Evolutionary conservation across 2,888 invertebrate species (phyloP).

Genomic region (Agonopterix heracliana): DNA sequence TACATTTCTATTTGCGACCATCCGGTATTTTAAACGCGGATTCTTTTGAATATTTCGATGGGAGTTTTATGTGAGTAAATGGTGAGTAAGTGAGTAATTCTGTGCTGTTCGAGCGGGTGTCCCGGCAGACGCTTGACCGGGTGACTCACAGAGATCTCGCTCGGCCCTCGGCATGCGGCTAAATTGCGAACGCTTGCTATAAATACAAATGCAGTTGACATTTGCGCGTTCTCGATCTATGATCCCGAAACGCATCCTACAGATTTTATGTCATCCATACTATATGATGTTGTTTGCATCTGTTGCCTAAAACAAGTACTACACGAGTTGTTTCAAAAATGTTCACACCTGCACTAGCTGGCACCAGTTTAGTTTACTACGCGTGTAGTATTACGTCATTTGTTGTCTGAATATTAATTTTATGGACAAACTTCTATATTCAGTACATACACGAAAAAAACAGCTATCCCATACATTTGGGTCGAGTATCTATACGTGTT

Average conservation of each 20-base stretch:
- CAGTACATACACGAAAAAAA: too few species aligned
- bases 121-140: constrained; percentile 59
- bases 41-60: background rate
- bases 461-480: too few species aligned
- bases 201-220: constrained; percentile 69
- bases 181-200: constrained; percentile 40
- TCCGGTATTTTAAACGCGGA: background rate
- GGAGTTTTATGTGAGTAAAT: constrained; percentile 17
- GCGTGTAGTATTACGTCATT: too few species aligned
- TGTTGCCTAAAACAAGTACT: background rate
- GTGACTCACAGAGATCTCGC: constrained; percentile 53
- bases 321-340: too few species aligned
- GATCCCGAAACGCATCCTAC: constrained; percentile 48
- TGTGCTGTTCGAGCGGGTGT: constrained; percentile 37
- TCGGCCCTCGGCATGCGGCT: constrained; percentile 52
- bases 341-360: too few species aligned
- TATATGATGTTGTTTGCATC: constrained; percentile 7
- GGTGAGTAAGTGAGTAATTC: constrained; percentile 15
- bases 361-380: too few species aligned
- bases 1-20: background rate
- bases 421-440: too few species aligned
- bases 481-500: too few species aligned
- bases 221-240: constrained; percentile 65
- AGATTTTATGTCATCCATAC: constrained; percentile 29
- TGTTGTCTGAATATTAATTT: too few species aligned